phyloP scores from a whole-genome alignment of 2,888 invertebrate species.

The Agriopis aurantiaria region DNA sequence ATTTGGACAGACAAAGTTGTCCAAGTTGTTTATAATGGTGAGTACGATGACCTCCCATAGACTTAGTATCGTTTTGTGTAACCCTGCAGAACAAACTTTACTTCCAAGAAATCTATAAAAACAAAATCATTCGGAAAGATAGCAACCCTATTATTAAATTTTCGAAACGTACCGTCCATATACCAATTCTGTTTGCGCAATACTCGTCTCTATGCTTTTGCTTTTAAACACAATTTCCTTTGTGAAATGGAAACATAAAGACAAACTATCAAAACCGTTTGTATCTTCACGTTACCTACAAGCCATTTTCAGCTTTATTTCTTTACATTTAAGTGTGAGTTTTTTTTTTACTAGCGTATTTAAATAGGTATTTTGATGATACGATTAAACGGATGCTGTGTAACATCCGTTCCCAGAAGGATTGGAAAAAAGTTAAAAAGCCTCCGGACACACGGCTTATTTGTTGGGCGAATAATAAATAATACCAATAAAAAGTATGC shows the following conservation, averaged over 20 bases:
- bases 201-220: not conserved
- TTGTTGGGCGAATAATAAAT: constrained; percentile 24
- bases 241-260: constrained; percentile 6
- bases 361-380: constrained; percentile 54
- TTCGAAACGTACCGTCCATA: constrained; percentile 18
- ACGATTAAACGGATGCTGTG: constrained; percentile 75
- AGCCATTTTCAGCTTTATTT: constrained; percentile 34
- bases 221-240: constrained; percentile 2
- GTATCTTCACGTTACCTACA: not conserved
- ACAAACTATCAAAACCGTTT: constrained; percentile 9
- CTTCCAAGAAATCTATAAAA: constrained; percentile 33
- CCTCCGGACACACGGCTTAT: constrained; percentile 49
- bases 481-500: constrained; percentile 10
- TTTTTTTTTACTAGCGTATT: constrained; percentile 30
- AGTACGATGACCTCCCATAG: too few species aligned
- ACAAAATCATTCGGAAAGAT: constrained; percentile 27
- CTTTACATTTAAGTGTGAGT: not conserved
- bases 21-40: too few species aligned
- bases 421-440: constrained; percentile 63
- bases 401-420: constrained; percentile 83
- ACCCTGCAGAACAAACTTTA: constrained; percentile 6
- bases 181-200: not conserved
- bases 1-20: too few species aligned
- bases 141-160: constrained; percentile 31
- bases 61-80: too few species aligned